phyloP scores from a whole-genome alignment of 2,797 vertebrate genomes.

The Eospalax fontanierii region DNA sequence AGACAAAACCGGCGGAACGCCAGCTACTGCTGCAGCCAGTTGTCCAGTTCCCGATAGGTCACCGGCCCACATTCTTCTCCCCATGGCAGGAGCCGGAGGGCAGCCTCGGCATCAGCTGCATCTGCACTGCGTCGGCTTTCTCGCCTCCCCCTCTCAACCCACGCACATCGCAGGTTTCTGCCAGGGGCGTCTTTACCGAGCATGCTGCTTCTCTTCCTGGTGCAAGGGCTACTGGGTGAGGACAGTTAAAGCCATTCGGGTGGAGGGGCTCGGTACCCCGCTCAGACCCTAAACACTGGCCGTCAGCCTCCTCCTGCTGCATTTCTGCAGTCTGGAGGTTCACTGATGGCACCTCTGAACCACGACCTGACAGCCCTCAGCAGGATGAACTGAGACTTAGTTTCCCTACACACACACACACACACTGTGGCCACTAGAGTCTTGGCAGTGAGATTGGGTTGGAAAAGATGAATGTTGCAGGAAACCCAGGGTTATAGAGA shows the following conservation, averaged over 20 bases:
- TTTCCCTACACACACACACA: background rate
- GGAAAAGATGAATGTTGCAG: conserved; percentile 80
- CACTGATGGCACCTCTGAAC: background rate
- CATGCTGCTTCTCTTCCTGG: background rate
- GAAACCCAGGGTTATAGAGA: conserved; percentile 71
- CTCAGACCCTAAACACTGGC: background rate
- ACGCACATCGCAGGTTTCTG: background rate
- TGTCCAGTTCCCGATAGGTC: conserved; percentile 56
- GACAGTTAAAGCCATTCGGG: background rate
- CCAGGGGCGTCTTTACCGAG: conserved; percentile 57
- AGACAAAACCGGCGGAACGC: conserved; percentile 33
- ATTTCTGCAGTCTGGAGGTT: background rate
- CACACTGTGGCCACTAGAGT: background rate
- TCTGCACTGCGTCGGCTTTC: conserved; percentile 54
- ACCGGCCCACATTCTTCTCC: conserved; percentile 51
- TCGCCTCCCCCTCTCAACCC: background rate
- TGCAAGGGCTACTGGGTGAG: conserved; percentile 60
- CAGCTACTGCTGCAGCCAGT: background rate
- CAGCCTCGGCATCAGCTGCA: background rate
- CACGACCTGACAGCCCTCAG: background rate
- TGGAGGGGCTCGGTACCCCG: background rate
- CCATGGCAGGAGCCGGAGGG: background rate
- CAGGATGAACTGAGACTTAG: background rate
- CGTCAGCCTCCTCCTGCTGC: conserved; percentile 25
- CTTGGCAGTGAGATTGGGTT: conserved; percentile 56